Base-by-base conservation (phyloP, 30 jellyfish, hydroid and myxozoan genomes). In the Chironex yamaguchii region DNA sequence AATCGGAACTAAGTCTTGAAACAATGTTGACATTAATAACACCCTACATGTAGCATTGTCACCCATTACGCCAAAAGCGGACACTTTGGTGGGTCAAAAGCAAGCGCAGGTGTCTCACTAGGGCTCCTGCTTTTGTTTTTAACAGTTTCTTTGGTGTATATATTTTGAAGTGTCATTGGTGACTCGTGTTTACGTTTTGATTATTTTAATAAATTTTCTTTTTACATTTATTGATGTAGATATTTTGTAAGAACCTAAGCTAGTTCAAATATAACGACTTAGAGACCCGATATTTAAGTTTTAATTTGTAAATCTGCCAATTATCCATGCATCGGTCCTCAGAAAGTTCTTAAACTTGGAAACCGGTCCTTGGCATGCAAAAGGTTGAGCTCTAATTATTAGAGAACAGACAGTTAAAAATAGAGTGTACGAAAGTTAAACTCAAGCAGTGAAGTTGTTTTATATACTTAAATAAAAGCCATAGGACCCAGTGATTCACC, bases 21-120 rank as follows among this genome's bases (percentile, higher is more conserved):
- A 42, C 58, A 42, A 42, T 6, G 13, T 42, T 42, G 58, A 42
- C 58, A 42, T 42, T 42, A 42, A 42, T 42, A 42, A 42, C 58
- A 42, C 58, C 17, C 58, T 42, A 17, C 58, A 17, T 42, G 58
- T 42, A 42, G 58, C 58, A 17, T 42, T 42, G 17, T 42, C 58
- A 42, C 58, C 58, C 58, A 42, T 42, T 42, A 42, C 58, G 17
- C 17, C 58, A 42, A 42, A 17, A 42, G 9, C 13, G 58, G 58
- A 42, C 58, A 42, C 58, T 42, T n/a, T n/a, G 58, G 13, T 42
- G 58, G 58, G 58, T 42, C 58, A 42, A 42, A 42, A 42, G 9
- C 58, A 42, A 42, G 58, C 58, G 58, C 58, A 42, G 58, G 58
- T 42, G 58, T 42, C 58, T 42, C 58, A 42, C 58, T 42, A 42